These are phyloP conservation scores for Hiodon tergisus DNA, from an alignment of 2,113 vertebrate genomes.

Conservation along the genomic window DNA sequence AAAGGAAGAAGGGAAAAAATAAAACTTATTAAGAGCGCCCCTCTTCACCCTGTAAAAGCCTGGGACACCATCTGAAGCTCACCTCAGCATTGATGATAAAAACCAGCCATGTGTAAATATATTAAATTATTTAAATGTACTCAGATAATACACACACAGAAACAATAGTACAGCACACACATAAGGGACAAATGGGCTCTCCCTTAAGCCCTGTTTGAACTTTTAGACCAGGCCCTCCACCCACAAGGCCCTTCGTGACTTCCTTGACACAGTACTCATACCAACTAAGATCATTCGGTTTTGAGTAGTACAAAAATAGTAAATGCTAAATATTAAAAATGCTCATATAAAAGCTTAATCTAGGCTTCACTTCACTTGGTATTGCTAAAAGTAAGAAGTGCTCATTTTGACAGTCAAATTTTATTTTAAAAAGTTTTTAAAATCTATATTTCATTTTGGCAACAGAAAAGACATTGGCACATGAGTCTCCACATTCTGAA, in stretches of 20 bases:
- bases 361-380: not conserved
- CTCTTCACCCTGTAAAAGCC: no score
- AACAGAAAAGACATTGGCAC: no score
- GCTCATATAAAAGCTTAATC: not conserved
- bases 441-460: no score
- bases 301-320: constrained; percentile 1
- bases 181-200: not conserved
- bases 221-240: not conserved
- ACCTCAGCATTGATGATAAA: not conserved
- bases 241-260: not conserved
- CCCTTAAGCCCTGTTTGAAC: not conserved
- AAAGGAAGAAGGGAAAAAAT: not conserved
- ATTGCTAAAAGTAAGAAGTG: not conserved
- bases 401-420: no score
- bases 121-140: constrained; percentile 4
- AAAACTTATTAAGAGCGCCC: no score
- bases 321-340: not conserved
- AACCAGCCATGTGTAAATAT: not conserved
- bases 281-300: not conserved
- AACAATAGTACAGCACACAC: not conserved
- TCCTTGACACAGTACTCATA: no score
- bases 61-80: not conserved
- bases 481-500: not conserved
- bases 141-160: constrained; percentile 5
- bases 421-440: no score